Evolutionary conservation across 2,797 vertebrate species (phyloP).

Genomic region (Knipowitschia caucasica): DNA sequence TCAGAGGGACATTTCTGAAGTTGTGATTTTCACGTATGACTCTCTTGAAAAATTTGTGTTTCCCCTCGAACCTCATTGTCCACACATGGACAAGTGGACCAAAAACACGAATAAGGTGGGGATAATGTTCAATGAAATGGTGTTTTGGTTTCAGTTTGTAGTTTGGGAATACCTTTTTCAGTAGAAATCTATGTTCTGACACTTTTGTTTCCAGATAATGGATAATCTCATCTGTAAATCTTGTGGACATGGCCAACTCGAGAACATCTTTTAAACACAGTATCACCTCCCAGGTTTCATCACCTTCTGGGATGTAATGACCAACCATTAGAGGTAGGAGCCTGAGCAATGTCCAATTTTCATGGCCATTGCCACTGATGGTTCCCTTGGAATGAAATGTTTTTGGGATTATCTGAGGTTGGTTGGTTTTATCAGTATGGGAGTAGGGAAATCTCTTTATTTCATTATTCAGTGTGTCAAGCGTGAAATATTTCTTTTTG

Average conservation of each 20-base stretch:
- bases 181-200: background rate
- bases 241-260: slow-evolving; percentile 3
- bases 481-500: slow-evolving; percentile 6
- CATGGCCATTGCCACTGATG: slow-evolving; percentile 28
- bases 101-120: slow-evolving; percentile 5
- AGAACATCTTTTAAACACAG: slow-evolving; percentile 16
- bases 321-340: slow-evolving; percentile 26
- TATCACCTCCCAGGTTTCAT: slow-evolving; percentile 26
- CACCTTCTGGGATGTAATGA: slow-evolving; percentile 10
- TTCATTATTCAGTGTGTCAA: slow-evolving; percentile 12
- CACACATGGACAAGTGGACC: slow-evolving; percentile 11
- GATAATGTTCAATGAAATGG: no score
- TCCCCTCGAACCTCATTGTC: slow-evolving; percentile 13
- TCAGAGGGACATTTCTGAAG: slow-evolving; percentile 5
- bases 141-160: slow-evolving; percentile 3
- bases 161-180: slow-evolving; percentile 1
- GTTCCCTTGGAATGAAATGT: slow-evolving; percentile 7
- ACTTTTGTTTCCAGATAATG: slow-evolving; percentile 9
- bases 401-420: slow-evolving; percentile 30
- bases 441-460: slow-evolving; percentile 33
- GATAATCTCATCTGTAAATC: slow-evolving; percentile 12
- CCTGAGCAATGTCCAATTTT: slow-evolving; percentile 30
- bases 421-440: slow-evolving; percentile 26
- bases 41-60: slow-evolving; percentile 15
- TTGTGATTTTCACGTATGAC: slow-evolving; percentile 4